Evolutionary conservation across 2,797 vertebrate species (phyloP).

Genomic region (Natrix natrix): DNA sequence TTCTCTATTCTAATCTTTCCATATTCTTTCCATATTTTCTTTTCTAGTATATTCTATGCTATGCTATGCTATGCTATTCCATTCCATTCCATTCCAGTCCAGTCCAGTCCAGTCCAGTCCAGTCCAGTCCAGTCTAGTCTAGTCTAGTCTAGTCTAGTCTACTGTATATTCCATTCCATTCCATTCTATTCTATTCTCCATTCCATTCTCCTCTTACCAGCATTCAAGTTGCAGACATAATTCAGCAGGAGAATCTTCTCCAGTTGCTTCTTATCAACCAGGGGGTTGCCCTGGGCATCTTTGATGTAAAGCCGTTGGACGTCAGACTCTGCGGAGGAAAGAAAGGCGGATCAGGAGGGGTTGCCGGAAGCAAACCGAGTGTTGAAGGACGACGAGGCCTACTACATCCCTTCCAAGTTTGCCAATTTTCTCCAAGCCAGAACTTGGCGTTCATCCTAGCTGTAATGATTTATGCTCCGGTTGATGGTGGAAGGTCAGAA

Average conservation of each 20-base stretch:
- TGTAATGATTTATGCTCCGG: neutral
- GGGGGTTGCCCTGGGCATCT: constrained; percentile 44
- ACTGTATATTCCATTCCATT: too few relatives aligned
- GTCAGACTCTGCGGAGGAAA: constrained; percentile 34
- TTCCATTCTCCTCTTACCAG: constrained; percentile 25
- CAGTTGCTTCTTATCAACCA: constrained; percentile 52
- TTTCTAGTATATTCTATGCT: too few relatives aligned
- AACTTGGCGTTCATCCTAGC: neutral
- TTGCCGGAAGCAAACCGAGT: neutral
- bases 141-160: too few relatives aligned
- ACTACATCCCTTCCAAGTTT: neutral
- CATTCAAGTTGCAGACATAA: constrained; percentile 45
- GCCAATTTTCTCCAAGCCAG: neutral
- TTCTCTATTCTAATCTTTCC: too few relatives aligned
- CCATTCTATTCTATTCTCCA: too few relatives aligned
- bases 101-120: too few relatives aligned
- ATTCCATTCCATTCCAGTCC: too few relatives aligned
- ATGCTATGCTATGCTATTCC: too few relatives aligned
- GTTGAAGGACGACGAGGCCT: neutral
- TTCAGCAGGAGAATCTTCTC: constrained; percentile 63
- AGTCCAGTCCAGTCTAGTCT: too few relatives aligned
- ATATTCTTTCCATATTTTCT: too few relatives aligned
- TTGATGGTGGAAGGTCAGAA: neutral
- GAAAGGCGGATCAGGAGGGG: neutral
- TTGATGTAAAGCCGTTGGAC: constrained; percentile 53